Percentiles rank a stretch among this genome's conserved stretches.
These are phyloP conservation scores for Athene cunicularia DNA, from an alignment of 2,113 vertebrate species.

Conservation along the genomic window DNA sequence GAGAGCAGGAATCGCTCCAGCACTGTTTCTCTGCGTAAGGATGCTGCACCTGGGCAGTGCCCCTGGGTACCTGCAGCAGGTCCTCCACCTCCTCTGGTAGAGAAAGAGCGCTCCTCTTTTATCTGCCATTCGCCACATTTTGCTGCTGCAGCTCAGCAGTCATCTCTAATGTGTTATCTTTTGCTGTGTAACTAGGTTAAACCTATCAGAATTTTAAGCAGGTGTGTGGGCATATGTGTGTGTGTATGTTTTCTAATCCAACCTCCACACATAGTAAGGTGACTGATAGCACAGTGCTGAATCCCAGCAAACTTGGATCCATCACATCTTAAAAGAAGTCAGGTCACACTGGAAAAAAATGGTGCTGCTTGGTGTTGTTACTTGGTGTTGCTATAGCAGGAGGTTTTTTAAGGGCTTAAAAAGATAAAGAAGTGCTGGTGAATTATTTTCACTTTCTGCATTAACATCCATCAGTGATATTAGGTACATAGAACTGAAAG, in stretches of 20 bases:
- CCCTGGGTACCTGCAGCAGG: background rate
- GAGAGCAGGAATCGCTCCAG: background rate
- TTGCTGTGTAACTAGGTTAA: background rate
- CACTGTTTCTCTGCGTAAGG: background rate
- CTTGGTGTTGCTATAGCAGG: background rate
- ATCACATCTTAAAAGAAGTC: background rate
- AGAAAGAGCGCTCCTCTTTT: background rate
- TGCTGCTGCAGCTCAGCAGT: background rate
- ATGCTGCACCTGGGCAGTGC: background rate
- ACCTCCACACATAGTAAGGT: background rate
- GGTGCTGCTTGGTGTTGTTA: background rate
- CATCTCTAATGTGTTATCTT: background rate
- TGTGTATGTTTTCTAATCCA: background rate
- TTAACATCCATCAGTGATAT: background rate
- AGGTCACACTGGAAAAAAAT: background rate
- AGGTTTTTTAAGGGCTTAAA: background rate
- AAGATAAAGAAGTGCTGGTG: background rate
- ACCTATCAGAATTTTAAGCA: constrained; percentile 11
- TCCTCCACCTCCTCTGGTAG: background rate
- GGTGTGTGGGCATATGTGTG: background rate
- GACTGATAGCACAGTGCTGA: background rate
- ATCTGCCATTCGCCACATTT: background rate
- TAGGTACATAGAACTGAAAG: background rate
- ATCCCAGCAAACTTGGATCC: background rate
- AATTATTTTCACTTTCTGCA: background rate